Conservation (phyloP, 2,888 invertebrate genomes). For the Micoletzkya japonica region DNA sequence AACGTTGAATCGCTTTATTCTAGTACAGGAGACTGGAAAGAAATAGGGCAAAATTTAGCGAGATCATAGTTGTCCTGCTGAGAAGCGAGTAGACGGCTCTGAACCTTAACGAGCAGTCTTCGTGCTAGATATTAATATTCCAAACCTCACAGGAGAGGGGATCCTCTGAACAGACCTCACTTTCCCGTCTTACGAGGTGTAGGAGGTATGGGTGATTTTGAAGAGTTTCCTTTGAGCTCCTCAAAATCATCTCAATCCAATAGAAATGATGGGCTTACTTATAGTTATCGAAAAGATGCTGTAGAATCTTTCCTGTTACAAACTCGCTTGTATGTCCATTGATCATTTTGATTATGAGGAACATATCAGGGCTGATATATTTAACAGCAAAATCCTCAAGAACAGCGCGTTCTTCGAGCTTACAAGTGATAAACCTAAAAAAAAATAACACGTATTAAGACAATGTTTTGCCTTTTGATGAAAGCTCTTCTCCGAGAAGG, state of each 20-base stretch:
- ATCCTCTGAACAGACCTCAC: slow-evolving; percentile 7
- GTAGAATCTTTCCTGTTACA: slow-evolving; percentile 40
- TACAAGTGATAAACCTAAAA: slow-evolving; percentile 36
- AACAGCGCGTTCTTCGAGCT: slow-evolving; percentile 32
- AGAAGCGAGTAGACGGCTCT: too few relatives aligned
- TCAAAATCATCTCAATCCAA: neutral
- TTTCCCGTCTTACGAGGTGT: slow-evolving; percentile 18
- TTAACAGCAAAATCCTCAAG: slow-evolving; percentile 43
- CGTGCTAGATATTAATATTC: too few relatives aligned
- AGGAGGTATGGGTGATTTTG: slow-evolving; percentile 12
- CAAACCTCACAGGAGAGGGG: slow-evolving; percentile 3
- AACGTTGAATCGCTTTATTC: too few relatives aligned
- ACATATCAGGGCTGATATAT: slow-evolving; percentile 44
- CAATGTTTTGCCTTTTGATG: slow-evolving; percentile 4
- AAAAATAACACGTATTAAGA: neutral
- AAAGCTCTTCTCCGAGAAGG: slow-evolving; percentile 18
- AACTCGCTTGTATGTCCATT: slow-evolving; percentile 53
- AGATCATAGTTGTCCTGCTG: too few relatives aligned
- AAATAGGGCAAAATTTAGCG: too few relatives aligned
- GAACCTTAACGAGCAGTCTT: too few relatives aligned
- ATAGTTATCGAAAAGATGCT: slow-evolving; percentile 38
- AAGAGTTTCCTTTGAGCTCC: slow-evolving; percentile 7
- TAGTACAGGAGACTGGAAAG: too few relatives aligned
- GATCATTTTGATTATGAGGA: slow-evolving; percentile 46
- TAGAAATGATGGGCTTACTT: slow-evolving; percentile 3